Evolutionary conservation across 2,797 vertebrate genomes (phyloP).

Genomic region (Champsocephalus esox): DNA sequence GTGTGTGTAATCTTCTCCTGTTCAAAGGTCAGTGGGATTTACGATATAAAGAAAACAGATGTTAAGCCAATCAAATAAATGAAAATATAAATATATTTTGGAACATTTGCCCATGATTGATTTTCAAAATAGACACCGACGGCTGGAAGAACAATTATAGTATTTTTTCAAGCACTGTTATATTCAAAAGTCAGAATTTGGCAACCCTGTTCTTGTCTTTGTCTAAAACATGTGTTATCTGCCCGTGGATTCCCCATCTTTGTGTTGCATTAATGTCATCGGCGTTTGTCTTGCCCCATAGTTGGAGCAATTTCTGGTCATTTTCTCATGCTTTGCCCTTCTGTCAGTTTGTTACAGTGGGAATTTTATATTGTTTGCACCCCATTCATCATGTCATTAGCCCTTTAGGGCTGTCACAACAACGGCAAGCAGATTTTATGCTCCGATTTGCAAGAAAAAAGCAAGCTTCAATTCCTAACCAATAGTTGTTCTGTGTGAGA

Average conservation of each 20-base stretch:
- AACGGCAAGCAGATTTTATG: slow-evolving; percentile 48
- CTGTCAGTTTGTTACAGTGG: slow-evolving; percentile 49
- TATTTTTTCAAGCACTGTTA: neutral
- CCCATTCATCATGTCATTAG: slow-evolving; percentile 62
- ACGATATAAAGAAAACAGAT: neutral
- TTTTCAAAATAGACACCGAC: neutral
- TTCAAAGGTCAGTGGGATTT: neutral
- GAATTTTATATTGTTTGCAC: slow-evolving; percentile 46
- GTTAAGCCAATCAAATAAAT: slow-evolving; percentile 9
- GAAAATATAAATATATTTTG: neutral
- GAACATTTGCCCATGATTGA: neutral
- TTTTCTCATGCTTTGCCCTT: slow-evolving; percentile 31
- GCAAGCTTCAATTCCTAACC: slow-evolving; percentile 34
- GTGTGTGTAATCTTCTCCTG: neutral
- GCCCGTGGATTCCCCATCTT: slow-evolving; percentile 19
- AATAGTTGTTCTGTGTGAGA: slow-evolving; percentile 42
- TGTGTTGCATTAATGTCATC: slow-evolving; percentile 42
- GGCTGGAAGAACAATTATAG: neutral
- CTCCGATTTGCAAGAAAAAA: slow-evolving; percentile 53
- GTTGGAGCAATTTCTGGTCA: slow-evolving; percentile 52
- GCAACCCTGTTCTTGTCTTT: slow-evolving; percentile 14
- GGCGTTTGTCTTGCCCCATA: slow-evolving; percentile 25
- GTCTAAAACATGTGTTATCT: slow-evolving; percentile 23
- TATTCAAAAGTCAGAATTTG: neutral
- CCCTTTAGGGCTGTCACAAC: slow-evolving; percentile 43